Base-by-base conservation (phyloP, 2,113 vertebrate genomes). In the Otocyon megalotis region DNA sequence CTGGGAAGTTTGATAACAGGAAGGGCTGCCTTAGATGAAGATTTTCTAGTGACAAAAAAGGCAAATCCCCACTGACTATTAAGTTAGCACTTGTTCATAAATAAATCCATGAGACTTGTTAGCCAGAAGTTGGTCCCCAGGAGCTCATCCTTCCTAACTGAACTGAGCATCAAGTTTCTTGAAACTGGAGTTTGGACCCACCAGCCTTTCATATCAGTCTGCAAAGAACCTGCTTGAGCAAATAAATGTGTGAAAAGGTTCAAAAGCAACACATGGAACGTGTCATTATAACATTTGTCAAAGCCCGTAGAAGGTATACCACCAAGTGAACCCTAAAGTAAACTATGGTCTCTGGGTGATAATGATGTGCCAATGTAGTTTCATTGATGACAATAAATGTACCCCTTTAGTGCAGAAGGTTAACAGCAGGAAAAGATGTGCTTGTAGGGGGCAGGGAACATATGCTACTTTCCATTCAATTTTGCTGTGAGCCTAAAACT, bases 41-140 rank as follows among this genome's bases (percentile, higher is more conserved):
- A n/a, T 88, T 88, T 95, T 77, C 81, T 65, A 71, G 53, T 35
- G 48, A 93, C n/a, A 28, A 88, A 28, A 48, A 90, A 81, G 50
- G 76, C 43, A 90, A 82, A 69, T 37, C 12, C 37, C 28, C 54
- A 77, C 10, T 56, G 83, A 96, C 48, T 90, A 8, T 19, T 69
- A 76, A 63, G 58, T 80, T 77, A 58, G 26, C 5, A 19, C 54
- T 76, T 77, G 19, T 69, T 96, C 77, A 71, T 62, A 88, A 93
- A 91, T 67, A 88, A 91, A 74, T 58, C 50, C 58, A 43, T 26
- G n/a, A 35, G 60, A 65, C 62, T 28, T 28, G 8, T 81, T 82
- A 74, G 54, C 37, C 74, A 71, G 28, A 72, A 83, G 54, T 86
- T 37, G 74, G 20, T 90, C 15, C 16, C 60, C 62, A 86, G 37